Evolutionary conservation across 2,888 invertebrate species (phyloP).

Genomic region (Teleiodes luculella): DNA sequence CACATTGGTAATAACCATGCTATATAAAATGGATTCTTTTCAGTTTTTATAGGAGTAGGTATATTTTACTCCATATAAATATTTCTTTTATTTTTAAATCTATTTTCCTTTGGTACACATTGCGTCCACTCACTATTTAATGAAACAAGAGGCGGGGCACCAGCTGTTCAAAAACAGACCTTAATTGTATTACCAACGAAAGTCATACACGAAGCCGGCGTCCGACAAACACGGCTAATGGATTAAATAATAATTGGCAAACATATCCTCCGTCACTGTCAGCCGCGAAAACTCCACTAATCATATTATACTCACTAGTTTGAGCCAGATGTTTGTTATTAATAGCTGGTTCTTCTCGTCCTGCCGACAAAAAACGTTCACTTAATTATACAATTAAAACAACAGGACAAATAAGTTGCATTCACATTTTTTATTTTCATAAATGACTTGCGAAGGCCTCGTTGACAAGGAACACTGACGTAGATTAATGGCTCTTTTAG

Average conservation of each 20-base stretch:
- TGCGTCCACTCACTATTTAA: not conserved
- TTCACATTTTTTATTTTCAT: not conserved
- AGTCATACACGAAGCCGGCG: constrained; percentile 7
- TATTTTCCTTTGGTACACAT: too few relatives aligned
- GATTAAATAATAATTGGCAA: constrained; percentile 18
- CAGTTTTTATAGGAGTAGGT: too few relatives aligned
- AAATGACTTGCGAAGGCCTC: not conserved
- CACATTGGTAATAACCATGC: too few relatives aligned
- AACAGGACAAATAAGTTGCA: not conserved
- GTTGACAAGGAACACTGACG: not conserved
- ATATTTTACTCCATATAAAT: too few relatives aligned
- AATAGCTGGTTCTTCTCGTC: constrained; percentile 98
- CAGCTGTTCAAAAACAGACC: not conserved
- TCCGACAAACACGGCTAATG: constrained; percentile 12
- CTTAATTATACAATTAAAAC: not conserved
- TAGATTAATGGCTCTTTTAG: constrained; percentile 1
- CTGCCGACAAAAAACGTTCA: constrained; percentile 75
- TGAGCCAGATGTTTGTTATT: constrained; percentile 97
- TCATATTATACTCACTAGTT: constrained; percentile 86
- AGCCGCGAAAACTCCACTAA: not conserved
- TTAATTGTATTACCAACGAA: constrained; percentile 6
- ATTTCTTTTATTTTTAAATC: too few relatives aligned
- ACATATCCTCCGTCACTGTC: constrained; percentile 1
- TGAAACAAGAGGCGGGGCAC: not conserved
- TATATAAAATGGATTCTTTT: too few relatives aligned